A percentile compares a stretch with the other conserved stretches of the same genome.
These are phyloP conservation scores for Drosophila lacteicornis DNA, from an alignment of 1,140 invertebrate species.

Conservation along the genomic window DNA sequence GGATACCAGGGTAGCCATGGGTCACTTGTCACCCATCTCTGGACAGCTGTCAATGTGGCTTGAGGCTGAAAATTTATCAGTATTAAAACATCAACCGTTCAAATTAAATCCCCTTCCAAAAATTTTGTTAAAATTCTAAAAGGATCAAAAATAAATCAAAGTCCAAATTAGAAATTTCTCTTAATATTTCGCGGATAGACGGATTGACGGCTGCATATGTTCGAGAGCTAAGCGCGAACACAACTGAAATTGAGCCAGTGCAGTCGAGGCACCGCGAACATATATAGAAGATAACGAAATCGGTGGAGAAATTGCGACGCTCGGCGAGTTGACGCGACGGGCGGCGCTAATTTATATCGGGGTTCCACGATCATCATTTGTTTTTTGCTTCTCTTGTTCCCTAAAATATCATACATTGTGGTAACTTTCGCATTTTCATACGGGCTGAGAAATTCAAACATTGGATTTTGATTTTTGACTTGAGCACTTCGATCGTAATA, in stretches of 20 bases:
- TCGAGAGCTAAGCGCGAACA: slow-evolving; percentile 1
- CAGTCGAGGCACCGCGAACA: slow-evolving; percentile 52
- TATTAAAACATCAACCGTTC: slow-evolving; percentile 72
- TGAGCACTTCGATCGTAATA: slow-evolving; percentile 30
- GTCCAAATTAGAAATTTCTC: slow-evolving; percentile 72
- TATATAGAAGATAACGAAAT: slow-evolving; percentile 48
- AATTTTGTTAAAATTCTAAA: slow-evolving; percentile 82
- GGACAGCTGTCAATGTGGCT: slow-evolving; percentile 4
- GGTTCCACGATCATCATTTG: slow-evolving; percentile 60
- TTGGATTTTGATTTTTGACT: slow-evolving; percentile 39
- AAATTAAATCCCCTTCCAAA: slow-evolving; percentile 65
- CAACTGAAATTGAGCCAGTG: slow-evolving; percentile 40
- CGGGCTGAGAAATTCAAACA: slow-evolving; percentile 35
- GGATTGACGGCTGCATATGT: slow-evolving; percentile 47
- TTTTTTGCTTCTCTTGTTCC: slow-evolving; percentile 62
- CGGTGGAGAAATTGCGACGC: slow-evolving; percentile 55
- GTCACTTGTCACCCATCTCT: neutral
- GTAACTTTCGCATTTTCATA: slow-evolving; percentile 48
- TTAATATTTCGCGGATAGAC: slow-evolving; percentile 69
- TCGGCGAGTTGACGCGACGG: slow-evolving; percentile 56
- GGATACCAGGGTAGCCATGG: neutral
- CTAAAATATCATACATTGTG: slow-evolving; percentile 37
- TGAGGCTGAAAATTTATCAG: slow-evolving; percentile 40
- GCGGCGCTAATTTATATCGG: slow-evolving; percentile 64
- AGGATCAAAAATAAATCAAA: slow-evolving; percentile 79